Evolutionary conservation across 2,888 invertebrate genomes (phyloP).

Genomic region (Allacma fusca): DNA sequence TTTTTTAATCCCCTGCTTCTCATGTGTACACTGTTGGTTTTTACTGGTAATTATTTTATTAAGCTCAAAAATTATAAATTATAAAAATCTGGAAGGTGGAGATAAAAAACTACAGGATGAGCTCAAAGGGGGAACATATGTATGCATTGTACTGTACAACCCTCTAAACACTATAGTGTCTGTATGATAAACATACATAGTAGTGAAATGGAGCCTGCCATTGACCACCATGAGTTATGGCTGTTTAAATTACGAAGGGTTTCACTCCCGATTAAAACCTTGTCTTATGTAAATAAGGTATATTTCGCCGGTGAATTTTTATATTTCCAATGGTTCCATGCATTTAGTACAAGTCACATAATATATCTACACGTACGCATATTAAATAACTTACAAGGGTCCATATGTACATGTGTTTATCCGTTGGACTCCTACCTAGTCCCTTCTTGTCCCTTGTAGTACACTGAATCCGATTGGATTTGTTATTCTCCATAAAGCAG

Average conservation of each 20-base stretch:
- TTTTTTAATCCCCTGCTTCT: background rate
- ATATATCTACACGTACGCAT: too few relatives aligned
- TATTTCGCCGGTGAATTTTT: background rate
- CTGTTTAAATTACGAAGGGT: background rate
- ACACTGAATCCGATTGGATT: slow-evolving; percentile 3
- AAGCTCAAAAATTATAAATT: background rate
- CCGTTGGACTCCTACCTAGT: too few relatives aligned
- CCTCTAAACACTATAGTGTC: too few relatives aligned
- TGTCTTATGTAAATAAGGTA: background rate
- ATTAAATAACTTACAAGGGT: too few relatives aligned
- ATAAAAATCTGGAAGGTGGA: background rate
- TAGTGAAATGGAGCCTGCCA: background rate
- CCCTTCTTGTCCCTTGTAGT: background rate
- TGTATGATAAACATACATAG: background rate
- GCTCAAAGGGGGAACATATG: background rate
- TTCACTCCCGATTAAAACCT: slow-evolving; percentile 4
- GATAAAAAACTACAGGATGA: background rate
- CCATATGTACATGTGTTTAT: too few relatives aligned
- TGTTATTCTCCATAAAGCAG: background rate
- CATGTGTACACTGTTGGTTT: background rate
- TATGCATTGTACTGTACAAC: too few relatives aligned
- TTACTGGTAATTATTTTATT: background rate
- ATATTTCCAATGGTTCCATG: too few relatives aligned
- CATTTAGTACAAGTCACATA: too few relatives aligned
- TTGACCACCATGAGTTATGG: slow-evolving; percentile 16